Conservation (phyloP, 2,888 invertebrate genomes). For the Beris morrisii region DNA sequence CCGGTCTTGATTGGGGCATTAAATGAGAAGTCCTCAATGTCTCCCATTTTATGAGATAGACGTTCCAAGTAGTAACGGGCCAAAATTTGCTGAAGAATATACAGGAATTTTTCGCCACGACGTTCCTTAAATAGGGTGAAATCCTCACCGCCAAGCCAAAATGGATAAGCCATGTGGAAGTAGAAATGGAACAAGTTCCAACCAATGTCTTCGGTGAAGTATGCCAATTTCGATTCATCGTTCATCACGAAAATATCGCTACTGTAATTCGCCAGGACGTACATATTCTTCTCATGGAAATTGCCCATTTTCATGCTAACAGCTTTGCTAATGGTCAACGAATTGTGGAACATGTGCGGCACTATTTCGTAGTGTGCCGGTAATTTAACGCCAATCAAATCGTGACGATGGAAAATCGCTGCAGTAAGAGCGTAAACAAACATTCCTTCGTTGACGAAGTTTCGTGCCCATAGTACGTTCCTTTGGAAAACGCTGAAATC, state of each 20-base stretch:
- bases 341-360: conserved; percentile 68
- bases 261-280: conserved; percentile 57
- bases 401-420: conserved; percentile 68
- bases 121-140: conserved; percentile 60
- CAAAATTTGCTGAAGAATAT: conserved; percentile 67
- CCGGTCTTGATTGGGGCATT: conserved; percentile 61
- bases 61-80: conserved; percentile 77
- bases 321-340: conserved; percentile 49
- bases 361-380: conserved; percentile 77
- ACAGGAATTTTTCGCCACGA: conserved; percentile 68
- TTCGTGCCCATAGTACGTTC: conserved; percentile 64
- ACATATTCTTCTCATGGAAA: conserved; percentile 44
- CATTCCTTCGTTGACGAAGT: conserved; percentile 71
- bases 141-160: conserved; percentile 64
- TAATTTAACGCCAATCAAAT: conserved; percentile 66
- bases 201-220: conserved; percentile 69
- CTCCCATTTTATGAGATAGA: conserved; percentile 68
- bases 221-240: conserved; percentile 61
- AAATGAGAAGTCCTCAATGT: conserved; percentile 63
- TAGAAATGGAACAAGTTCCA: conserved; percentile 65
- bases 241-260: conserved; percentile 55
- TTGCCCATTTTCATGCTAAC: conserved; percentile 49
- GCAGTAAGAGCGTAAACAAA: conserved; percentile 71
- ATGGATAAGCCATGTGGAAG: conserved; percentile 61
- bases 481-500: conserved; percentile 65